These are phyloP conservation scores for Alligator sinensis DNA, from an alignment of 2,113 vertebrate species.

Conservation along the genomic window DNA sequence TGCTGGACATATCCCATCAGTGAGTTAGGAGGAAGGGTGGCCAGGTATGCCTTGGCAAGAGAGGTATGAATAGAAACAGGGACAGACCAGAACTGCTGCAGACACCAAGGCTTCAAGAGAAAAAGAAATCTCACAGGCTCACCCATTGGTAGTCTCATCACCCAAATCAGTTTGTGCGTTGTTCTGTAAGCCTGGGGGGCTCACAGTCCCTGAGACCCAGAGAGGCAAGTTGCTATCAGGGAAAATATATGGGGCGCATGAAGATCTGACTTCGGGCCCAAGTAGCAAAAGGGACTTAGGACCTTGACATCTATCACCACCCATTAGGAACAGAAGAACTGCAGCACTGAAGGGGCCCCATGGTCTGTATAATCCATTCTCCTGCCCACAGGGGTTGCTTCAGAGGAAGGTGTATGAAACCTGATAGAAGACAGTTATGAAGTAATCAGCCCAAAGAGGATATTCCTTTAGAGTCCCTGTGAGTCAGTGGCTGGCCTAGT, in stretches of 20 bases:
- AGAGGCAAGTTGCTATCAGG: neutral
- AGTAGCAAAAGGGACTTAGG: neutral
- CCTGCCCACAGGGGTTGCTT: neutral
- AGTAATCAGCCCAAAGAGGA: fast-evolving
- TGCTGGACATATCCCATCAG: neutral
- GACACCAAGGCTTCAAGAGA: too few relatives aligned
- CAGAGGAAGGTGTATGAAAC: neutral
- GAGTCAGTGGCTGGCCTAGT: neutral
- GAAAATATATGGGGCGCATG: neutral
- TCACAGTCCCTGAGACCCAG: neutral
- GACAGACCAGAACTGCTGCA: neutral
- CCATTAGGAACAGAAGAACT: neutral
- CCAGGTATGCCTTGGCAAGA: fast-evolving
- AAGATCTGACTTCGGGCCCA: neutral
- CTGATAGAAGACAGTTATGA: too few relatives aligned
- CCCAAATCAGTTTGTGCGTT: neutral
- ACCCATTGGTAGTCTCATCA: neutral
- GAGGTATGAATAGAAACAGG: neutral
- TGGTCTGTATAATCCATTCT: too few relatives aligned
- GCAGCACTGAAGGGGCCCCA: neutral
- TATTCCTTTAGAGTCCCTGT: neutral
- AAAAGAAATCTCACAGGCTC: neutral
- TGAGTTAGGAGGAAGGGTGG: neutral
- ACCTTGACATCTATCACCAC: neutral
- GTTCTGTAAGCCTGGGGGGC: fast-evolving